Evolutionary conservation across 2,797 vertebrate genomes (phyloP).

Genomic region (Antrozous pallidus): DNA sequence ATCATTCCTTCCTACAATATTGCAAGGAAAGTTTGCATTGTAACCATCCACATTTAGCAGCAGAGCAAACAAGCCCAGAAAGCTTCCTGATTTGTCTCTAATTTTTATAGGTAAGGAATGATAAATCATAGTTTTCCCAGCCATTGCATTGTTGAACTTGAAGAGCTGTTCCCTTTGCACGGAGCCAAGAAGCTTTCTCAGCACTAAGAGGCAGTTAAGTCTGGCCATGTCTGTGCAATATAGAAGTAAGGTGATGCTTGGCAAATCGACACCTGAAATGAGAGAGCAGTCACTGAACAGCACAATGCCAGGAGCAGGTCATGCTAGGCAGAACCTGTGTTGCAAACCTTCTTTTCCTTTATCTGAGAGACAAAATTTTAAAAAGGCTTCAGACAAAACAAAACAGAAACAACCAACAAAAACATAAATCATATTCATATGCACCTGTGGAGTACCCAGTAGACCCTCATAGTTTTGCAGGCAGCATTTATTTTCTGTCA

Average conservation of each 20-base stretch:
- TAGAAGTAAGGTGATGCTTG: neutral
- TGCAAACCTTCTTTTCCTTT: neutral
- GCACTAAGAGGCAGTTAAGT: neutral
- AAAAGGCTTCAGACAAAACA: neutral
- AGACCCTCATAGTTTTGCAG: neutral
- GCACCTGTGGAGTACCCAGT: neutral
- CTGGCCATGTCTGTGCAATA: neutral
- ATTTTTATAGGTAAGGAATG: neutral
- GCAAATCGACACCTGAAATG: neutral
- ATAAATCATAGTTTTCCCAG: neutral
- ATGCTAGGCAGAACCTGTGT: neutral
- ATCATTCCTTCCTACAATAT: neutral
- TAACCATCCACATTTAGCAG: neutral
- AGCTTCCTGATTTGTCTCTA: neutral
- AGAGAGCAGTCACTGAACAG: neutral
- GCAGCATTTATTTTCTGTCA: neutral
- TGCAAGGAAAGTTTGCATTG: neutral
- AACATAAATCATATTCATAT: neutral
- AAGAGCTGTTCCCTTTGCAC: neutral
- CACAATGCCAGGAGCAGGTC: neutral
- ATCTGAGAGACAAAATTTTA: neutral
- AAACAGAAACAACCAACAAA: slow-evolving; percentile 10
- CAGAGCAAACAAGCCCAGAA: neutral
- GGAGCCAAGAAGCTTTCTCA: neutral
- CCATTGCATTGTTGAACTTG: neutral